Evolutionary conservation across 2,888 invertebrate genomes (phyloP).

Genomic region (Clistopyga incitator): DNA sequence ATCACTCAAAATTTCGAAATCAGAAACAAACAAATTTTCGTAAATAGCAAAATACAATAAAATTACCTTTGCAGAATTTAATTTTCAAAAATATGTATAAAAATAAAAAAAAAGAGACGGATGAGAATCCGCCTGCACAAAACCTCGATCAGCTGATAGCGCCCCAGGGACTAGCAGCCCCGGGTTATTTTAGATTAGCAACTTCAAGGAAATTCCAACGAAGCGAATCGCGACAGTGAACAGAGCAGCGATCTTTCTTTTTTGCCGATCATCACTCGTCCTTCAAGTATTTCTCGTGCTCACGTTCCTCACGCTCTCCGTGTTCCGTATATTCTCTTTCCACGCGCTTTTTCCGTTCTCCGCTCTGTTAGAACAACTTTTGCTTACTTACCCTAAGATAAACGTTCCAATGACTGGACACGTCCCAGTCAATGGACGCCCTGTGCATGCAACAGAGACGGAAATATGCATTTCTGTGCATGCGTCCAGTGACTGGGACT

Average conservation of each 20-base stretch:
- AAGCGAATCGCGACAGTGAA: conserved; percentile 29
- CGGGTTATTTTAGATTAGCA: conserved; percentile 7
- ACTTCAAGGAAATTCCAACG: conserved; percentile 40
- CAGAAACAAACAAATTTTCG: no score
- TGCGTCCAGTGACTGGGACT: no score
- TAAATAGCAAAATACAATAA: no score
- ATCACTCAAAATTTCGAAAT: no score
- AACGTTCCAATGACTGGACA: no score
- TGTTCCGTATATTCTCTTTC: conserved; percentile 18
- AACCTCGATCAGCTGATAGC: conserved; percentile 22
- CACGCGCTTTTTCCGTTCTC: conserved; percentile 2
- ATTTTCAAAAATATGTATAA: no score
- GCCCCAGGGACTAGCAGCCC: conserved; percentile 12
- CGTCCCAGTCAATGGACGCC: no score
- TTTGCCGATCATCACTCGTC: conserved; percentile 37
- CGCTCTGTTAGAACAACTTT: conserved; percentile 1
- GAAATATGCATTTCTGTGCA: no score
- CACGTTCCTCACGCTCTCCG: conserved; percentile 30
- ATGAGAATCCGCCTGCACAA: neutral
- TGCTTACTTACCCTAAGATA: neutral
- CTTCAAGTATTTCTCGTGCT: conserved; percentile 13
- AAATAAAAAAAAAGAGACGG: no score
- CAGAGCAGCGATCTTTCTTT: conserved; percentile 7
- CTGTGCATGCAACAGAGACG: no score
- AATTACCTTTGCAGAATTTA: no score